These are phyloP conservation scores for Tachysurus vachellii DNA, from an alignment of 2,113 vertebrate genomes.

Conservation along the genomic window DNA sequence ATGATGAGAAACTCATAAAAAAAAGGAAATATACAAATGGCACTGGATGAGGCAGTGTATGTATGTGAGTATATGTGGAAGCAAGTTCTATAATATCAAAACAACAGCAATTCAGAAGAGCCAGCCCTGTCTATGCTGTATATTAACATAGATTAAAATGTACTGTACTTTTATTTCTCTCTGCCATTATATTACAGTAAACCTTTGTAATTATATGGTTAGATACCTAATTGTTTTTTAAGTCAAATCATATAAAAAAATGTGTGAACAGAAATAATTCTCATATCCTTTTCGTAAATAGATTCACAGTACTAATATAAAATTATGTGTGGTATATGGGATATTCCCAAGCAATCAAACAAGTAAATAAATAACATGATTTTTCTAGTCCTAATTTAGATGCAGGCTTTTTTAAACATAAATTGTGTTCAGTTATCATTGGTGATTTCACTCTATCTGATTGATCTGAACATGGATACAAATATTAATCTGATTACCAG, in stretches of 20 bases:
- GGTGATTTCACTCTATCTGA: neutral
- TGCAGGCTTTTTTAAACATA: neutral
- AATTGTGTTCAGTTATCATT: neutral
- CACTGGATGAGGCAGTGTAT: neutral
- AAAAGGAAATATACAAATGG: neutral
- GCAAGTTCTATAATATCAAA: neutral
- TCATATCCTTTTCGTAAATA: neutral
- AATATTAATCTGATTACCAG: slow-evolving; percentile 65
- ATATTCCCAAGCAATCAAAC: neutral
- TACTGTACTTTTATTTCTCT: neutral
- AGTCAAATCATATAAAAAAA: neutral
- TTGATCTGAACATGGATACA: neutral
- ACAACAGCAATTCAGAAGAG: neutral
- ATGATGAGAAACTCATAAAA: neutral
- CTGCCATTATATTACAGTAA: neutral
- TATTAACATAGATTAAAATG: neutral
- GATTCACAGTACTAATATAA: neutral
- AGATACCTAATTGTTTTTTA: neutral
- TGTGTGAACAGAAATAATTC: neutral
- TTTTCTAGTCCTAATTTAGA: neutral
- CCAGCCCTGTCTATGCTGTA: neutral
- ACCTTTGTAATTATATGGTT: neutral
- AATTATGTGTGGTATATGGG: neutral
- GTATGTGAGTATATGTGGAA: neutral
- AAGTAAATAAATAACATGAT: neutral